A percentile compares a stretch with the other conserved stretches of the same genome.
Evolutionary conservation across 2,113 vertebrate genomes (phyloP).

Genomic region (Campylomormyrus numenius): DNA sequence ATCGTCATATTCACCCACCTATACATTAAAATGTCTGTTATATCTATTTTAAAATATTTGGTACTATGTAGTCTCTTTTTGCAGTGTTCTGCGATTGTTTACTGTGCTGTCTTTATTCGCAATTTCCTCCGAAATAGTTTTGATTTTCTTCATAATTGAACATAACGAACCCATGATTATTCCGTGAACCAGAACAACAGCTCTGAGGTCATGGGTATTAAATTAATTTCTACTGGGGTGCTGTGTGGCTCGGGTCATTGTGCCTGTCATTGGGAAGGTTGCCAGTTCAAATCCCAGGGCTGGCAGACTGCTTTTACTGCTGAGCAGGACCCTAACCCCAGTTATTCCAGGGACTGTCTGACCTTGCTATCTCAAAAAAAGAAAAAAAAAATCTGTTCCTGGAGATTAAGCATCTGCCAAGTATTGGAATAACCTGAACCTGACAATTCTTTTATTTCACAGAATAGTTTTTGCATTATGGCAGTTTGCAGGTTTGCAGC

Average conservation of each 20-base stretch:
- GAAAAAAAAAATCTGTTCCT: background rate
- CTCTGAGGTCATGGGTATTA: background rate
- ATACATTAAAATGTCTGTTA: background rate
- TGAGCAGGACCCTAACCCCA: background rate
- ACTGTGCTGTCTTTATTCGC: background rate
- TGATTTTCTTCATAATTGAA: background rate
- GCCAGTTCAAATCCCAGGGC: background rate
- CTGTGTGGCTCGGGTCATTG: background rate
- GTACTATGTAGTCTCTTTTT: background rate
- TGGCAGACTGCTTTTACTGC: background rate
- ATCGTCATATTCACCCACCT: background rate
- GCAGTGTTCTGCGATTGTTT: background rate
- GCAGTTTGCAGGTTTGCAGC: background rate
- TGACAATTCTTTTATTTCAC: background rate
- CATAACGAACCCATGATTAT: background rate
- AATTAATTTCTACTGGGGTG: background rate
- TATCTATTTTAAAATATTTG: background rate
- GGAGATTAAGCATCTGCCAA: background rate
- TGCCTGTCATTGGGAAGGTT: background rate
- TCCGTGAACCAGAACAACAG: background rate
- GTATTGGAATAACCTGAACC: background rate
- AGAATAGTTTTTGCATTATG: background rate
- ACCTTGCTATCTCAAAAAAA: background rate
- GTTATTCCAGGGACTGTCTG: background rate
- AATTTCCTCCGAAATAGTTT: background rate